phyloP scores from a whole-genome alignment of 2,797 vertebrate genomes.

The Decapterus maruadsi region DNA sequence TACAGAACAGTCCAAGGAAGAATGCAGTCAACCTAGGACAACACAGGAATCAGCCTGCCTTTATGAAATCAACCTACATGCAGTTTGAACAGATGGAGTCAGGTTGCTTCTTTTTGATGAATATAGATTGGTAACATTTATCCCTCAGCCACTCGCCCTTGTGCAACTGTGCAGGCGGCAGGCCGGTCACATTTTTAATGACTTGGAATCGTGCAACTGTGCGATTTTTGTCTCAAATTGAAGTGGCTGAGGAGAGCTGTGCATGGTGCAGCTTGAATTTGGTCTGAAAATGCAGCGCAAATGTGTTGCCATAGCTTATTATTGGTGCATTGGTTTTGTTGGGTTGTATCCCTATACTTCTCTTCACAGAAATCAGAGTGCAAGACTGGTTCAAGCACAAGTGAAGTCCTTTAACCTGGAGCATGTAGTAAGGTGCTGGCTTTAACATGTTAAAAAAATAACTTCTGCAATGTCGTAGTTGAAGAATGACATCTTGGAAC shows the following conservation, averaged over 20 bases:
- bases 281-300: conserved; percentile 72
- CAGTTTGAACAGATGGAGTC: conserved; percentile 68
- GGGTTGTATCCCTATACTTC: conserved; percentile 79
- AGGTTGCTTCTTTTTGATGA: conserved; percentile 62
- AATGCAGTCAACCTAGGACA: conserved; percentile 76
- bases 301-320: conserved; percentile 70
- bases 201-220: conserved; percentile 76
- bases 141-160: conserved; percentile 75
- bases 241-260: conserved; percentile 76
- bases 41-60: conserved; percentile 72
- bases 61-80: conserved; percentile 69
- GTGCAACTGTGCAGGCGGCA: conserved; percentile 83
- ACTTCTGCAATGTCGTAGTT: conserved; percentile 72
- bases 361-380: conserved; percentile 83
- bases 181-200: conserved; percentile 37
- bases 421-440: conserved; percentile 83
- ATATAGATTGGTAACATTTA: conserved; percentile 24
- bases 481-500: conserved; percentile 78
- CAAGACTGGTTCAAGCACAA: conserved; percentile 74
- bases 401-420: conserved; percentile 79
- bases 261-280: conserved; percentile 82
- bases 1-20: conserved; percentile 84
- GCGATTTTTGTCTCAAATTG: conserved; percentile 47
- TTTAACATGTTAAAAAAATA: conserved; percentile 54
- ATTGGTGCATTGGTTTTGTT: conserved; percentile 62